Conservation (phyloP, 2,113 vertebrate species). For the Anguilla japonica region DNA sequence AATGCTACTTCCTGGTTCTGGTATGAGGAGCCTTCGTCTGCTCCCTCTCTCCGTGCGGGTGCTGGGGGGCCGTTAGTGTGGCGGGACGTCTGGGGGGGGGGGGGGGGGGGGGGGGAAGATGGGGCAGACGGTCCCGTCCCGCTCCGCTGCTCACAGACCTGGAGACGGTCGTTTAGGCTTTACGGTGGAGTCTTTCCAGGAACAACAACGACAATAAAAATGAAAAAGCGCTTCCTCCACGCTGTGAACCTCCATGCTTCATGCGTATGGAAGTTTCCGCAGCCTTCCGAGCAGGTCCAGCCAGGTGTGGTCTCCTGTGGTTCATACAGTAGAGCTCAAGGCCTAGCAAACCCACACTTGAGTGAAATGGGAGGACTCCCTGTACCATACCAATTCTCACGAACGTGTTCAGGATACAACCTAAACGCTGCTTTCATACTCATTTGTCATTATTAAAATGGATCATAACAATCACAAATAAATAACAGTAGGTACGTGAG, state of each 20-base stretch:
- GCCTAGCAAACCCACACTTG: not conserved
- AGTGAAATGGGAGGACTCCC: too few relatives aligned
- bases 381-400: not conserved
- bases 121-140: not conserved
- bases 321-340: not conserved
- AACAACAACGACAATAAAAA: not conserved
- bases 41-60: not conserved
- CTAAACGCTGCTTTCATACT: not conserved
- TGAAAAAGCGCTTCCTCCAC: too few relatives aligned
- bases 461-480: not conserved
- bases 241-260: not conserved
- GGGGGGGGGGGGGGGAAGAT: not conserved
- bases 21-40: not conserved
- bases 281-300: not conserved
- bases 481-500: too few relatives aligned
- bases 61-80: not conserved
- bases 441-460: not conserved
- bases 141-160: not conserved
- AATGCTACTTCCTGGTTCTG: not conserved
- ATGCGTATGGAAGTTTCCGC: not conserved
- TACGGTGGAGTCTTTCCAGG: not conserved
- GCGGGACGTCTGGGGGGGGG: too few relatives aligned
- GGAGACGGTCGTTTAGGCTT: not conserved
- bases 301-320: not conserved
- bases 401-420: not conserved